These are phyloP conservation scores for Dasypolia templi DNA, from an alignment of 2,888 invertebrate genomes.

Conservation along the genomic window DNA sequence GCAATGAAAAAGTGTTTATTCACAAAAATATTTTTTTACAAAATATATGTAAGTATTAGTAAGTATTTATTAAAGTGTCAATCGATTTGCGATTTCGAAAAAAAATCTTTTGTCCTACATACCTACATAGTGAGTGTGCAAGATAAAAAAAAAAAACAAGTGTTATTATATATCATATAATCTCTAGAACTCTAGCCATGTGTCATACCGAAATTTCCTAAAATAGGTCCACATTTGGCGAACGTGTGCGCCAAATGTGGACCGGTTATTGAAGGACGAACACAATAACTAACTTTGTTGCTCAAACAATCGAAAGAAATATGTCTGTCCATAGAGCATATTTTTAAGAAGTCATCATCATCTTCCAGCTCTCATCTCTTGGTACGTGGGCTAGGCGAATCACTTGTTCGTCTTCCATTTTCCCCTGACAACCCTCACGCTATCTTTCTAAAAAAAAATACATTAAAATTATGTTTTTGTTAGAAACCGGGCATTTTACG, in stretches of 20 bases:
- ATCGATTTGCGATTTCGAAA: background rate
- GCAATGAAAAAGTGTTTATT: too few species aligned
- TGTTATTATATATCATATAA: background rate
- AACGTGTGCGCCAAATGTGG: too few species aligned
- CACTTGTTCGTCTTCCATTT: background rate
- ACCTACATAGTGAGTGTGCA: background rate
- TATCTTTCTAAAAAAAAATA: background rate
- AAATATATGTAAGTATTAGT: too few species aligned
- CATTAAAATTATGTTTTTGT: background rate
- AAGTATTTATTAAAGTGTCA: background rate
- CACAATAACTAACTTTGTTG: background rate
- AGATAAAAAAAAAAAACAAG: background rate
- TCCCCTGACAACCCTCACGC: background rate
- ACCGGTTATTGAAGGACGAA: conserved; percentile 11
- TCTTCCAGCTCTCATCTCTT: rapidly evolving
- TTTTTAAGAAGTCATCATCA: background rate
- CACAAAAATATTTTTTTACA: too few species aligned
- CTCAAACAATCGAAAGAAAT: background rate
- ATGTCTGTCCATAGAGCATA: background rate
- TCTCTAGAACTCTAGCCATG: conserved; percentile 12
- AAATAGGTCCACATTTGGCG: conserved; percentile 43
- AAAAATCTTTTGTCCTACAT: background rate
- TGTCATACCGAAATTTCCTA: conserved; percentile 2
- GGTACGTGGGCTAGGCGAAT: background rate
- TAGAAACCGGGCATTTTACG: conserved; percentile 33